A percentile compares a stretch with the other conserved stretches of the same genome.
These are phyloP conservation scores for Micromys minutus DNA, from an alignment of 2,113 vertebrate species.

Conservation along the genomic window DNA sequence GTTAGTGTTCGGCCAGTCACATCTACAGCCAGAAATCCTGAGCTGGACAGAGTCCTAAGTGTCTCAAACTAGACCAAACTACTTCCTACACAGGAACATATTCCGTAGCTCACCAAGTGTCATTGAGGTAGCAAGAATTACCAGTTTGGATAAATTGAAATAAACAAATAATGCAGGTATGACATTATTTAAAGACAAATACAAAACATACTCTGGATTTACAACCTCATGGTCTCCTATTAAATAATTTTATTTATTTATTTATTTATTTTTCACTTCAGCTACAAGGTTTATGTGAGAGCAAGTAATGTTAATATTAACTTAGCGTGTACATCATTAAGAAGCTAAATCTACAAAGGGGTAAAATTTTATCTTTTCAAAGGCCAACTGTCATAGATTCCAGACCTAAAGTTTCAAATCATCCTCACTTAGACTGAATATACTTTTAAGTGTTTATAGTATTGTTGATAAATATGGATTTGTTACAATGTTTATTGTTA, in stretches of 20 bases:
- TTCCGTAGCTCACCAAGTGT: not conserved
- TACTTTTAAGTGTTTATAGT: conserved; percentile 14
- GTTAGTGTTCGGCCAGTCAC: not conserved
- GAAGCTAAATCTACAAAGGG: conserved; percentile 54
- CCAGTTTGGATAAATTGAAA: not conserved
- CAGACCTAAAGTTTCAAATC: conserved; percentile 59
- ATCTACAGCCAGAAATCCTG: not conserved
- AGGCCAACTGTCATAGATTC: conserved; percentile 41
- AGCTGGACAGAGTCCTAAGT: conserved; percentile 9
- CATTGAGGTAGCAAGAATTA: conserved; percentile 9
- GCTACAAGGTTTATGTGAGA: conserved; percentile 51
- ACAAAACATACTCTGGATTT: conserved; percentile 21
- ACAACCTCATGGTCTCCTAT: conserved; percentile 33
- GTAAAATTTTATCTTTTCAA: conserved; percentile 62
- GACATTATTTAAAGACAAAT: conserved; percentile 44
- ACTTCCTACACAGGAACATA: conserved; percentile 1
- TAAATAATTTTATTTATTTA: conserved; percentile 51
- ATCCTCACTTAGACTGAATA: not conserved
- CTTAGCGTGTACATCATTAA: conserved; percentile 67
- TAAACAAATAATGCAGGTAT: not conserved
- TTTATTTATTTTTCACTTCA: conserved; percentile 47
- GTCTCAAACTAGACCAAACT: not conserved
- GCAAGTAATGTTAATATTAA: conserved; percentile 65
- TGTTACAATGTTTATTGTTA: conserved; percentile 43
- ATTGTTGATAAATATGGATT: conserved; percentile 38